phyloP scores from a whole-genome alignment of 2,888 invertebrate species.

The Sminthurinus aureus region DNA sequence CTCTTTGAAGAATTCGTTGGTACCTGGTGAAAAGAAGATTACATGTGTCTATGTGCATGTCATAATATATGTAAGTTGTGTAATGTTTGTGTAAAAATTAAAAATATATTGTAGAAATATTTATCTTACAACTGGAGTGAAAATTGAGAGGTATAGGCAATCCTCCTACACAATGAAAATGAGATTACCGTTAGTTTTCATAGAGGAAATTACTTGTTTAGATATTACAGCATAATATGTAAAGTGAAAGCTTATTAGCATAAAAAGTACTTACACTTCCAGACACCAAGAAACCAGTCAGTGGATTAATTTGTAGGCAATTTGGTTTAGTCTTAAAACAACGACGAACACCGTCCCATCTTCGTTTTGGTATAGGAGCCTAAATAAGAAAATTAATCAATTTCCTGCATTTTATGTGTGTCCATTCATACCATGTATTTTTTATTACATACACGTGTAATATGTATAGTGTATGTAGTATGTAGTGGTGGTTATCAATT shows the following conservation, averaged over 20 bases:
- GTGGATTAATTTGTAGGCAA: conserved; percentile 48
- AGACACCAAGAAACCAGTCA: background rate
- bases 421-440: too few species aligned
- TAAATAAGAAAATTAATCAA: background rate
- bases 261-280: background rate
- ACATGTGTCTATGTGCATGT: too few species aligned
- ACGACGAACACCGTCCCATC: conserved; percentile 16
- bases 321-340: conserved; percentile 19
- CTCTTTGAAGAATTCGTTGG: conserved; percentile 18
- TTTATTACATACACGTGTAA: background rate
- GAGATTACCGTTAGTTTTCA: conserved; percentile 29
- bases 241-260: too few species aligned
- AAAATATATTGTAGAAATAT: background rate
- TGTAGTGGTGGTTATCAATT: too few species aligned
- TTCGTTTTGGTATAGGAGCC: conserved; percentile 22
- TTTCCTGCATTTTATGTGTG: background rate
- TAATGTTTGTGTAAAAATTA: too few species aligned
- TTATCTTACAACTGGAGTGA: conserved; percentile 42
- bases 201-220: background rate
- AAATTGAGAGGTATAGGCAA: conserved; percentile 47
- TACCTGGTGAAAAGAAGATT: conserved; percentile 13
- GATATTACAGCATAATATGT: background rate
- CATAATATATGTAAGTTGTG: background rate
- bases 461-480: too few species aligned
- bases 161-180: conserved; percentile 50